These are phyloP conservation scores for Parnassius mnemosyne DNA, from an alignment of 2,888 invertebrate genomes.

Conservation along the genomic window DNA sequence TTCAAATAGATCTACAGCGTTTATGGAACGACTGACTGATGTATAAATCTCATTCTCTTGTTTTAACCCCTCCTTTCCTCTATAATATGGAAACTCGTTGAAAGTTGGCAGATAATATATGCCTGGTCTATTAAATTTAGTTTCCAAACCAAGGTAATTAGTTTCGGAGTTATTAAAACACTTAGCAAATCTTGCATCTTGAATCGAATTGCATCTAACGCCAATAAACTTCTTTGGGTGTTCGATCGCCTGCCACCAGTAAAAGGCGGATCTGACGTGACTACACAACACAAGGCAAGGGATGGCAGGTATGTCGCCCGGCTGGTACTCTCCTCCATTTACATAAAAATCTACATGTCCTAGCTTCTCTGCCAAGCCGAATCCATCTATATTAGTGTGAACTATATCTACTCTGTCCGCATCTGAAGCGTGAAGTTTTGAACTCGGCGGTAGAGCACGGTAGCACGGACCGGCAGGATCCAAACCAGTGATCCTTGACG, in stretches of 20 bases:
- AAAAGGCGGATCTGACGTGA: conserved; percentile 53
- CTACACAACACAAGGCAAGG: conserved; percentile 68
- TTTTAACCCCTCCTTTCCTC: conserved; percentile 58
- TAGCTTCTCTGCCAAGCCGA: conserved; percentile 63
- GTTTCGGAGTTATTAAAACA: conserved; percentile 56
- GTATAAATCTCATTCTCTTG: conserved; percentile 62
- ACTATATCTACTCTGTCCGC: conserved; percentile 57
- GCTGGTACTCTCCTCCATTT: conserved; percentile 71
- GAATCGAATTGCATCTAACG: conserved; percentile 56
- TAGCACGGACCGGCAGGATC: conserved; percentile 73
- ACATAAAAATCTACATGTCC: conserved; percentile 69
- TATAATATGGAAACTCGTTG: conserved; percentile 67
- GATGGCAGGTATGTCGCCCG: conserved; percentile 56
- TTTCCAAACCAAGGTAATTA: conserved; percentile 59
- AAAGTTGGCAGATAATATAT: conserved; percentile 61
- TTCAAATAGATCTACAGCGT: conserved; percentile 53
- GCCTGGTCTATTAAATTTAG: conserved; percentile 57
- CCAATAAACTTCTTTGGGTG: conserved; percentile 66
- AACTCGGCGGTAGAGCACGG: conserved; percentile 46
- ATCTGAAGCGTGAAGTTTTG: conserved; percentile 50
- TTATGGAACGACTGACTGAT: conserved; percentile 46
- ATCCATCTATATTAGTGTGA: conserved; percentile 73
- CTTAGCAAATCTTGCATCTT: conserved; percentile 61
- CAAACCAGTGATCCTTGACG: conserved; percentile 58
- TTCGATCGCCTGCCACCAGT: conserved; percentile 71